Base-by-base conservation (phyloP, 1,140 invertebrate genomes). In the Battus philenor region DNA sequence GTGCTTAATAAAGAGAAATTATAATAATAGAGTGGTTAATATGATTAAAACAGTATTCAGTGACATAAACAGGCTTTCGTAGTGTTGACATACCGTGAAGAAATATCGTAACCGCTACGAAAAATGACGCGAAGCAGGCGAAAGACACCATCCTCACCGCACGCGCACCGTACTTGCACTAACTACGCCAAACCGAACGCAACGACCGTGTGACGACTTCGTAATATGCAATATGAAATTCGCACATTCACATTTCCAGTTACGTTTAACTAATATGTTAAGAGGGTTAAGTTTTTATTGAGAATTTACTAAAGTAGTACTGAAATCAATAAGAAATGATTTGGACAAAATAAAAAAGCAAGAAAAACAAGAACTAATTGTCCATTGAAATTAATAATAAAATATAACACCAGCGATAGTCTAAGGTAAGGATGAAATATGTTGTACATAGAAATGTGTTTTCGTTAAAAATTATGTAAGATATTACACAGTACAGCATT, bases 91-190 rank as follows among this genome's bases (percentile, higher is more conserved):
- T 61, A 71, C 64, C 67, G 39, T 53, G 50, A 29, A 41, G 33
- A 50, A 43, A 51, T 34, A 62, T 17, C 11, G 47, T 29, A n/a
- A 27, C 24, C 2, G 8, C 24, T 15, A 47, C 54, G 44, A 29
- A 53, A 38, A 43, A 55, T 20, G 22, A 36, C 33, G 39, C 45
- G 27, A 33, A 45, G 31, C 4, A 44, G 53, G 49, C 45, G 51
- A 41, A 56, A 58, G 46, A 47, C 49, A 47, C 47, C 69, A 72
- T 72, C 59, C 57, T 68, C 45, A 54, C 53, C 33, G 24, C 41
- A 12, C 33, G 50, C 50, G 24, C 16, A 50, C 43, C 46, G 36
- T 41, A n/a, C 22, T 24, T n/a, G 16, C 8, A 41, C 38, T 41
- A 24, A 41, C 16, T 20, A 20, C 18, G 2, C 2, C 18, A 6